phyloP scores from a whole-genome alignment of 2,797 vertebrate genomes.

The Notamacropus eugenii region DNA sequence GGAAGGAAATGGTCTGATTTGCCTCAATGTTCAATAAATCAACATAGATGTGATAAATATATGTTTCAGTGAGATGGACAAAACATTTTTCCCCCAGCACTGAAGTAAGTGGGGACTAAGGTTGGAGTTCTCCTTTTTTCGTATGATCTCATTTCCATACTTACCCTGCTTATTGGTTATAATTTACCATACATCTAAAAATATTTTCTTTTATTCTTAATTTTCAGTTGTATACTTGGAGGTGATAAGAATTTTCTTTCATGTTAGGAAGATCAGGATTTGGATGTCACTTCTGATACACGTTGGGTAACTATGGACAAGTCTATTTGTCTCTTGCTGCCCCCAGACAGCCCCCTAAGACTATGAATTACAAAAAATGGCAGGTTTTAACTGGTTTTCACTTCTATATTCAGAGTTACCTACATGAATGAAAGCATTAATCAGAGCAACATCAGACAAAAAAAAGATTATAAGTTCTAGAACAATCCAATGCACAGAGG shows the following conservation, averaged over 20 bases:
- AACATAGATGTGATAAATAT: neutral
- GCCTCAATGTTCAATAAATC: neutral
- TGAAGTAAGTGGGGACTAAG: neutral
- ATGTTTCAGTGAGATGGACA: constrained; percentile 2
- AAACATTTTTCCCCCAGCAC: neutral
- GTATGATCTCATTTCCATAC: neutral
- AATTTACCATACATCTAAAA: neutral
- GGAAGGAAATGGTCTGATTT: accelerated
- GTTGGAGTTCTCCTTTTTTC: neutral
- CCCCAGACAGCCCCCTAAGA: neutral
- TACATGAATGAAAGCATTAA: neutral
- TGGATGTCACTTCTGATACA: neutral
- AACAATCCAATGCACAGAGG: no score
- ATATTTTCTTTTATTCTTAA: neutral
- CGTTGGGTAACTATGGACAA: neutral
- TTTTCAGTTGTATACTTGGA: neutral
- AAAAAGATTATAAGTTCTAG: no score
- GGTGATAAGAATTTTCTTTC: neutral
- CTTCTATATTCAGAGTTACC: neutral
- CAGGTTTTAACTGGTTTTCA: neutral
- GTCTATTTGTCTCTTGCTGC: neutral
- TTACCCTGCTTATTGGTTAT: neutral
- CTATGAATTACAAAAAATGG: neutral
- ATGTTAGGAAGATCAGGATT: neutral
- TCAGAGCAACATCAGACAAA: neutral